phyloP scores from a whole-genome alignment of 2,113 vertebrate genomes.

The Rhinolophus sinicus region DNA sequence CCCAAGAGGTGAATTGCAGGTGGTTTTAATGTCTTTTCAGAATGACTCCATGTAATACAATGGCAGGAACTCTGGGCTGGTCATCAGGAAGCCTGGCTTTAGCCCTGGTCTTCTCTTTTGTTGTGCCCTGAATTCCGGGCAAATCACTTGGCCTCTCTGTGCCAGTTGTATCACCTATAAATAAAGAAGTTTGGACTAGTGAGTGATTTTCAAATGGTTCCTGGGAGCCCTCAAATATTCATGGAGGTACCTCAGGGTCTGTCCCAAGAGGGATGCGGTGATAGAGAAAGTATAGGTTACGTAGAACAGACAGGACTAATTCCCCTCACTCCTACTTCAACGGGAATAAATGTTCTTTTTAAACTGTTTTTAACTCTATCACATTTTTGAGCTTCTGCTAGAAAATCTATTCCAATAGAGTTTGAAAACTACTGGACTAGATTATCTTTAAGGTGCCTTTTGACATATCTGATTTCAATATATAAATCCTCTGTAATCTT shows the following conservation, averaged over 20 bases:
- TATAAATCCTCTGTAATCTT: slow-evolving; percentile 40
- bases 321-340: background rate
- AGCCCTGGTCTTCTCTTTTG: background rate
- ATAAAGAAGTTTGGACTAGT: background rate
- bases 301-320: background rate
- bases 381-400: slow-evolving; percentile 46
- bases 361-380: background rate
- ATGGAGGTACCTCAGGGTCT: background rate
- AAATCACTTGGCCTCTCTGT: background rate
- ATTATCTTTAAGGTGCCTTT: background rate
- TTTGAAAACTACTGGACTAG: background rate
- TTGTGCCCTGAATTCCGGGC: background rate
- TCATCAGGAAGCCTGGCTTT: background rate
- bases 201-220: background rate
- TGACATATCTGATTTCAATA: background rate
- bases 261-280: background rate
- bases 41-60: background rate
- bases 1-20: background rate
- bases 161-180: background rate
- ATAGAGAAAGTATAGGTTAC: background rate
- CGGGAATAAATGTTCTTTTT: background rate
- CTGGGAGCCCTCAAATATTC: background rate
- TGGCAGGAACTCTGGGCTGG: background rate
- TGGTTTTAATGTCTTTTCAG: background rate
- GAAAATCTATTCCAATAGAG: background rate